These are phyloP conservation scores for Drosophila rubida DNA, from an alignment of 2,888 invertebrate genomes.

Conservation along the genomic window DNA sequence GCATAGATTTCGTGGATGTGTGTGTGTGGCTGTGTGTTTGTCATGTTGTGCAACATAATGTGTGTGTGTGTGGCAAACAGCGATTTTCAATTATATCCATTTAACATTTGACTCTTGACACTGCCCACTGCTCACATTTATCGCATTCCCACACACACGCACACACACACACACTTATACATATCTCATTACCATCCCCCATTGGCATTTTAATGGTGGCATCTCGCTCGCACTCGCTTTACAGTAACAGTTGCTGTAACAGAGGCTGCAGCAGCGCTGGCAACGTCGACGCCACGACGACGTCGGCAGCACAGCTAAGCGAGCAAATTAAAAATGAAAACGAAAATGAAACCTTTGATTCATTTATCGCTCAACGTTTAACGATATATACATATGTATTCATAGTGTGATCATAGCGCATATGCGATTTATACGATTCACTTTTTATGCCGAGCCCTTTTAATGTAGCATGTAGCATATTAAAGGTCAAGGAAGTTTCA, in stretches of 20 bases:
- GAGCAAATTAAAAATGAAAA: conserved; percentile 28
- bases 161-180: conserved; percentile 7
- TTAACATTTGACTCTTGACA: conserved; percentile 68
- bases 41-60: conserved; percentile 70
- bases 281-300: not conserved
- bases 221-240: conserved; percentile 29
- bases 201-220: conserved; percentile 36
- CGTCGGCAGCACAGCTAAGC: conserved; percentile 34
- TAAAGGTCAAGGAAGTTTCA: not conserved
- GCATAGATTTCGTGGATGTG: not conserved
- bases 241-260: conserved; percentile 4
- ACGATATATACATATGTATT: conserved; percentile 1
- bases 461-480: not conserved
- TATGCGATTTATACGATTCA: not conserved
- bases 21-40: conserved; percentile 23
- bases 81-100: conserved; percentile 71
- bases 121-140: conserved; percentile 48
- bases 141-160: conserved; percentile 20
- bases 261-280: not conserved
- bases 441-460: not conserved
- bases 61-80: conserved; percentile 64
- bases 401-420: not conserved
- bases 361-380: conserved; percentile 34
- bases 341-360: conserved; percentile 25
- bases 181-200: conserved; percentile 58